A percentile compares a stretch with the other conserved stretches of the same genome.
These are phyloP conservation scores for Ornithorhynchus anatinus DNA, from an alignment of 2,113 vertebrate genomes.

Conservation along the genomic window DNA sequence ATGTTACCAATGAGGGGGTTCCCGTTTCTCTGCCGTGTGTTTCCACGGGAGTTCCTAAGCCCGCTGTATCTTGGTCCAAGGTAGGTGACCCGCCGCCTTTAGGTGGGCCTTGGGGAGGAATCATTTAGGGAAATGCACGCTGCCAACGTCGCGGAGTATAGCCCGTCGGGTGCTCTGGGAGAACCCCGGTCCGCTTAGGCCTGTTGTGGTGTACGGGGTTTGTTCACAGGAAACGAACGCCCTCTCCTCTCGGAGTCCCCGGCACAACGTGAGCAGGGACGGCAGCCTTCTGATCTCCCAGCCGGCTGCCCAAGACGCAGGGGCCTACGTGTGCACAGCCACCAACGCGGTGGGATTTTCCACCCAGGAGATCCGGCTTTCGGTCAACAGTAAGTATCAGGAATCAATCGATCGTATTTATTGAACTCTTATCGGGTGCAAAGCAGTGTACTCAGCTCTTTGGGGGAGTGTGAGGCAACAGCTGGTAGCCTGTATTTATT, in stretches of 20 bases:
- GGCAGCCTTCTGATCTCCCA: constrained; percentile 79
- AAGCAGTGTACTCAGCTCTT: no score
- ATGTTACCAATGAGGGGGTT: constrained; percentile 78
- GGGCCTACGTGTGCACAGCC: constrained; percentile 87
- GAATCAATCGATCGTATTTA: no score
- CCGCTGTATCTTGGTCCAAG: constrained; percentile 86
- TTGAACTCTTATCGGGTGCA: no score
- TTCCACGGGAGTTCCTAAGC: constrained; percentile 77
- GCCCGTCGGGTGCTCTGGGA: background rate
- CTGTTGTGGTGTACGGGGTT: background rate
- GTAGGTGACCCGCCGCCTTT: constrained; percentile 55
- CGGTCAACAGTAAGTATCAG: constrained; percentile 83
- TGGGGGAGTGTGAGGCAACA: no score
- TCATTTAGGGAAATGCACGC: fast-evolving
- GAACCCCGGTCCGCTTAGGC: background rate
- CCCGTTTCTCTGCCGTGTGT: constrained; percentile 77
- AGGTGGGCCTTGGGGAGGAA: background rate
- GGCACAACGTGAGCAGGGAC: constrained; percentile 51
- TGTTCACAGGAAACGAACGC: constrained; percentile 71
- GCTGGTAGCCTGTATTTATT: no score
- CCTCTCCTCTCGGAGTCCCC: constrained; percentile 39
- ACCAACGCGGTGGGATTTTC: constrained; percentile 83
- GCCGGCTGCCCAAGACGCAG: constrained; percentile 69
- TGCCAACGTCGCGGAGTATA: background rate
- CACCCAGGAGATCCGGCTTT: constrained; percentile 83